These are phyloP conservation scores for Oplegnathus fasciatus DNA, from an alignment of 2,113 vertebrate species.

Conservation along the genomic window DNA sequence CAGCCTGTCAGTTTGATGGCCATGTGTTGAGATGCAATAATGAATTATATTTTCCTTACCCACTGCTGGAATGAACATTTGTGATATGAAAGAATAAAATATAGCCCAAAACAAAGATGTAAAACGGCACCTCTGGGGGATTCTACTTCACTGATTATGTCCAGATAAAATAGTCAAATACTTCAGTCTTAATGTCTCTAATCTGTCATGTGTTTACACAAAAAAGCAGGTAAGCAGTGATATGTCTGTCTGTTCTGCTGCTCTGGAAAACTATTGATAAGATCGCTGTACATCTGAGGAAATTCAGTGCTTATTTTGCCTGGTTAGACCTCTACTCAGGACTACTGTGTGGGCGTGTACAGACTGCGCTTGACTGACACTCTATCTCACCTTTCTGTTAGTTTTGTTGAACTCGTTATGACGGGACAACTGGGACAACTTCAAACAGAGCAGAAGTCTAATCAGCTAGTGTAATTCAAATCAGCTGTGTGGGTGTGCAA, in stretches of 20 bases:
- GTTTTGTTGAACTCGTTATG: neutral
- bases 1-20: constrained; percentile 46
- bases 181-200: neutral
- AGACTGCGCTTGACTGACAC: too few species aligned
- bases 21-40: constrained; percentile 37
- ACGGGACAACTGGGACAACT: too few species aligned
- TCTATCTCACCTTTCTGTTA: neutral
- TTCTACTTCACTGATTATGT: neutral
- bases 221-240: neutral
- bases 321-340: neutral
- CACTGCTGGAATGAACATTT: constrained; percentile 40
- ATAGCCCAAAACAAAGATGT: constrained; percentile 2
- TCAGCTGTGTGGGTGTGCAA: neutral
- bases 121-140: neutral
- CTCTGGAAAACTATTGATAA: neutral
- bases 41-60: constrained; percentile 30
- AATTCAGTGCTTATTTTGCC: too few species aligned
- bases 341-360: neutral
- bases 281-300: neutral
- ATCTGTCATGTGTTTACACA: constrained; percentile 5
- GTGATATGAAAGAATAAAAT: constrained; percentile 23
- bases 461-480: neutral
- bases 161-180: constrained; percentile 20
- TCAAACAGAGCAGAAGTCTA: neutral
- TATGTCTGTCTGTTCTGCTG: neutral